These are phyloP conservation scores for Tetragnatha versicolor DNA, from an alignment of 1,140 invertebrate genomes.

Conservation along the genomic window DNA sequence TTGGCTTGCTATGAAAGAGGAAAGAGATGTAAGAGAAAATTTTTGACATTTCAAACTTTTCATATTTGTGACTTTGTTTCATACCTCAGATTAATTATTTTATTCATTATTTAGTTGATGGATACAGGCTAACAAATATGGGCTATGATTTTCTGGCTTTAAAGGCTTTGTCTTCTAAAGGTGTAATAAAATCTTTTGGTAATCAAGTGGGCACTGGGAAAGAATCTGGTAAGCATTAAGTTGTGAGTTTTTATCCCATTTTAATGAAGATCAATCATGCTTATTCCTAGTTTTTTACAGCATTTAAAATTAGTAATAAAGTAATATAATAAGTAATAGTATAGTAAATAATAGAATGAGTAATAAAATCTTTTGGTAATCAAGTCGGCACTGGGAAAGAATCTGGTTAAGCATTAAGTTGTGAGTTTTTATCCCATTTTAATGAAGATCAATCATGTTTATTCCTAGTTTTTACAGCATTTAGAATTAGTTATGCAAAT, in stretches of 20 bases:
- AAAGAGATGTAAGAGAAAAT: slow-evolving; percentile 79
- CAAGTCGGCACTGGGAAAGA: slow-evolving; percentile 99
- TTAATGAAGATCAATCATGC: background rate
- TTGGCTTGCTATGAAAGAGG: slow-evolving; percentile 91
- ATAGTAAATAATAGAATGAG: no score
- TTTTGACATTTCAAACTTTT: background rate
- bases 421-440: no score
- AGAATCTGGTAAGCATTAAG: slow-evolving; percentile 73
- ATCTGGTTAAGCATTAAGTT: slow-evolving; percentile 67
- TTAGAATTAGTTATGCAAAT: no score
- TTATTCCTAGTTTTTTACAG: background rate
- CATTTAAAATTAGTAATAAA: no score
- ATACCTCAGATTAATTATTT: background rate
- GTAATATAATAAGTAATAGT: no score
- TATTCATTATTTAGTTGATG: slow-evolving; percentile 77
- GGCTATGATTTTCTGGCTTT: slow-evolving; percentile 98
- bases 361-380: slow-evolving; percentile 90
- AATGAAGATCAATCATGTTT: background rate
- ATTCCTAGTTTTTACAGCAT: background rate
- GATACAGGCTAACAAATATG: slow-evolving; percentile 92
- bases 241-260: no score
- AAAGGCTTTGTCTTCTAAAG: slow-evolving; percentile 82
- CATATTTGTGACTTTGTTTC: background rate
- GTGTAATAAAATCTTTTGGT: slow-evolving; percentile 85
- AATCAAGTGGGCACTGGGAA: slow-evolving; percentile 99